Evolutionary conservation across 2,888 invertebrate species (phyloP).

Genomic region (Kuschelorhynchus macadamiae): DNA sequence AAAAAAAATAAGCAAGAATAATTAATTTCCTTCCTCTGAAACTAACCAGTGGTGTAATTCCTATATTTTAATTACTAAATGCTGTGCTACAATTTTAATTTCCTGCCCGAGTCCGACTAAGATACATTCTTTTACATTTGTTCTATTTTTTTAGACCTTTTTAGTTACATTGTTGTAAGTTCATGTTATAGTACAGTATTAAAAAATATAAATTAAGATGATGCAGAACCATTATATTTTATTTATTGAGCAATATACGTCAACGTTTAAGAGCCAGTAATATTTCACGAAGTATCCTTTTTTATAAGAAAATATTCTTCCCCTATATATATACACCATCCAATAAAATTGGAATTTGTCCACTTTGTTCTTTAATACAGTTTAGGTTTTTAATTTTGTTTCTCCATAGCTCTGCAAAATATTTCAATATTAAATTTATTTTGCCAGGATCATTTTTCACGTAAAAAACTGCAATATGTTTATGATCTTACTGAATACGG

Average conservation of each 20-base stretch:
- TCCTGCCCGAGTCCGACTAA: no score
- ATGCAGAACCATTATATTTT: no score
- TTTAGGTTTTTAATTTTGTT: conserved; percentile 17
- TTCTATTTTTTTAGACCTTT: no score
- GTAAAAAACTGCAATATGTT: not conserved
- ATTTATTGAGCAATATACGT: conserved; percentile 15
- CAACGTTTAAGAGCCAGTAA: not conserved
- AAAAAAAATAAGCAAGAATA: no score
- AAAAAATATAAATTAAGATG: no score
- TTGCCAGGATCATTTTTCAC: not conserved
- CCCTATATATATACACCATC: conserved; percentile 4
- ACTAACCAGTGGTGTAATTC: no score
- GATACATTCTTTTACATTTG: no score
- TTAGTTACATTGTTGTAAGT: no score
- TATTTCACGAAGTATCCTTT: conserved; percentile 17
- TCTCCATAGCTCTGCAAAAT: conserved; percentile 4
- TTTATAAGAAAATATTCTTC: conserved; percentile 7
- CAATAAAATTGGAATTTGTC: conserved; percentile 24
- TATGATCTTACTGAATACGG: not conserved
- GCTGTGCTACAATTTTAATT: no score
- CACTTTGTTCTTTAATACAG: conserved; percentile 19
- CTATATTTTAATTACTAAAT: no score
- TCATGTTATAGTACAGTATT: no score
- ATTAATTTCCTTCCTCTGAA: no score
- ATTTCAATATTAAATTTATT: conserved; percentile 17